Percentiles rank a stretch among this genome's conserved stretches.
Evolutionary conservation across 2,888 invertebrate genomes (phyloP).

Genomic region (Philhelius pedissequus): DNA sequence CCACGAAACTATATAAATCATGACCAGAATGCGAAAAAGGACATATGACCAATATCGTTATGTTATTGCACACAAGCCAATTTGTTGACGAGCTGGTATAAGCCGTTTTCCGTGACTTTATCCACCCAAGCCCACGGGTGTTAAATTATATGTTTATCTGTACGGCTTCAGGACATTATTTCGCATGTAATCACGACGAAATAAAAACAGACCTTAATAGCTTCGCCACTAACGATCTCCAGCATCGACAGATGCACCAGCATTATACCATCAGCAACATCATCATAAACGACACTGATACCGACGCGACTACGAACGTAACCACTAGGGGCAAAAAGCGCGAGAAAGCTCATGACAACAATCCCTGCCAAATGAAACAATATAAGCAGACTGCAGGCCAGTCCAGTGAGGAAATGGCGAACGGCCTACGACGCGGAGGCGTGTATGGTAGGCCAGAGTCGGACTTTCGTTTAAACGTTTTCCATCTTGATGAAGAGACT

Average conservation of each 20-base stretch:
- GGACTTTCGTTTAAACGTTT: slow-evolving; percentile 40
- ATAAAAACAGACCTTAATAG: slow-evolving; percentile 43
- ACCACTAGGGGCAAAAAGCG: slow-evolving; percentile 18
- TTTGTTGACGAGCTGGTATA: slow-evolving; percentile 57
- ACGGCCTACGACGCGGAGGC: neutral
- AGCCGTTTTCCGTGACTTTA: slow-evolving; percentile 31
- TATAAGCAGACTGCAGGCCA: too few species aligned
- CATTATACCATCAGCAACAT: neutral
- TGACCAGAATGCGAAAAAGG: slow-evolving; percentile 16
- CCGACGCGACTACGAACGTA: too few species aligned
- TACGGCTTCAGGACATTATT: slow-evolving; percentile 31
- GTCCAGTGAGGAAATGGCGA: neutral
- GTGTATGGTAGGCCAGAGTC: neutral
- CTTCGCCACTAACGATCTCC: slow-evolving; percentile 50
- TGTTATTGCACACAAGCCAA: slow-evolving; percentile 40
- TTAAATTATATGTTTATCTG: slow-evolving; percentile 63
- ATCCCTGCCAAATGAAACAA: slow-evolving; percentile 13
- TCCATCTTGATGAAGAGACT: slow-evolving; percentile 48
- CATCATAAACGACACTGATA: slow-evolving; percentile 42
- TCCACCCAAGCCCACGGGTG: slow-evolving; percentile 31
- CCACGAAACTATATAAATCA: slow-evolving; percentile 21
- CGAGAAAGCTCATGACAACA: slow-evolving; percentile 32
- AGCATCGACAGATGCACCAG: neutral
- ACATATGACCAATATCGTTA: slow-evolving; percentile 41
- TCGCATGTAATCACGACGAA: slow-evolving; percentile 47